A percentile compares a stretch with the other conserved stretches of the same genome.
Conservation (phyloP, 2,888 invertebrate species). For the Hartigia nigra region DNA sequence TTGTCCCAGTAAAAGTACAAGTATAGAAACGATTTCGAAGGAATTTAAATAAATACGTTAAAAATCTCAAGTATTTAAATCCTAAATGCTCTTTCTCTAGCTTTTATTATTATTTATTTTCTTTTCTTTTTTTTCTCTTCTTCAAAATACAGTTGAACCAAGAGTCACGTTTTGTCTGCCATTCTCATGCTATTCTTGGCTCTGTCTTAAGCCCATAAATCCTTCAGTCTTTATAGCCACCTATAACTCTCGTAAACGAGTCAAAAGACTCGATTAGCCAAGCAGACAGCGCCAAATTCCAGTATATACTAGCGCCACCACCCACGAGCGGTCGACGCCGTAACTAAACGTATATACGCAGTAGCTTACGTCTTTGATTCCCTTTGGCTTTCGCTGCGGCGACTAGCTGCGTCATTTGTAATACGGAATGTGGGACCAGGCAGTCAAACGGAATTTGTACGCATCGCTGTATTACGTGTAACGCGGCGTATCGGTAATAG, state of each 20-base stretch:
- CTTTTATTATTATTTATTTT: no score
- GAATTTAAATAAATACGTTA: neutral
- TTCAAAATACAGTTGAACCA: neutral
- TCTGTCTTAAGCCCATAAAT: neutral
- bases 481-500: constrained; percentile 3
- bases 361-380: neutral
- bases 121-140: neutral
- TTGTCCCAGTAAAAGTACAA: neutral
- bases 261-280: neutral
- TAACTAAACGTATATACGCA: neutral
- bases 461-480: constrained; percentile 8
- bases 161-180: neutral
- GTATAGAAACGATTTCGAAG: neutral
- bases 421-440: neutral
- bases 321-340: neutral
- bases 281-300: neutral
- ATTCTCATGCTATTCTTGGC: neutral
- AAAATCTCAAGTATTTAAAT: neutral
- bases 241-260: neutral
- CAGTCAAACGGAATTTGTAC: constrained; percentile 9
- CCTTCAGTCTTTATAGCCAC: neutral
- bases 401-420: neutral
- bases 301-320: neutral
- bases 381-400: neutral
- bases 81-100: constrained; percentile 13